Evolutionary conservation across 2,113 vertebrate genomes (phyloP).

Genomic region (Sinocyclocheilus maitianheensis): DNA sequence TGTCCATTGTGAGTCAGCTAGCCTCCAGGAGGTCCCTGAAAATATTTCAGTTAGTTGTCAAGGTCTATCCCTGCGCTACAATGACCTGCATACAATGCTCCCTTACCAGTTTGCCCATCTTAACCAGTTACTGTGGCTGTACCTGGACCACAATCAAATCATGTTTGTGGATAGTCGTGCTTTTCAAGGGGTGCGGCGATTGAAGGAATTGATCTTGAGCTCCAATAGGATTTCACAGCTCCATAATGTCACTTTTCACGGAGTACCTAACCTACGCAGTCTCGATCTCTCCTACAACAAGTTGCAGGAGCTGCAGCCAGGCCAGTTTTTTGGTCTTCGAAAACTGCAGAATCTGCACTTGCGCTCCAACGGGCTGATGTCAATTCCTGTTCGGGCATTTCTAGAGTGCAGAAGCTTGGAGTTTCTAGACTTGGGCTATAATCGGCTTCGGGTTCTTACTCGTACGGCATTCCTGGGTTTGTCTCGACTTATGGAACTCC

Average conservation of each 20-base stretch:
- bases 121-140: constrained; percentile 97
- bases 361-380: constrained; percentile 91
- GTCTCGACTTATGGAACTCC: constrained; percentile 92
- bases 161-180: constrained; percentile 89
- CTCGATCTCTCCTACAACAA: constrained; percentile 98
- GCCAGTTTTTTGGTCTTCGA: constrained; percentile 93
- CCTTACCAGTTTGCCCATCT: constrained; percentile 96
- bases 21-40: constrained; percentile 91
- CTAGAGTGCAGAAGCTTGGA: constrained; percentile 96
- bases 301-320: constrained; percentile 87
- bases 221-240: constrained; percentile 93
- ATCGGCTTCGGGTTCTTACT: constrained; percentile 91
- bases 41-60: constrained; percentile 95
- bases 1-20: constrained; percentile 95
- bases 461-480: constrained; percentile 94
- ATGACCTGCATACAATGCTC: constrained; percentile 91
- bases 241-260: constrained; percentile 95
- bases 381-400: constrained; percentile 91
- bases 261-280: constrained; percentile 94
- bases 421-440: constrained; percentile 97
- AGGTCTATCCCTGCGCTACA: constrained; percentile 94
- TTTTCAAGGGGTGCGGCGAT: constrained; percentile 91
- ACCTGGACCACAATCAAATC: constrained; percentile 98
- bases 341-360: constrained; percentile 95
- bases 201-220: constrained; percentile 97